Conservation (phyloP, 2,113 vertebrate genomes). For the Patagioenas fasciata region DNA sequence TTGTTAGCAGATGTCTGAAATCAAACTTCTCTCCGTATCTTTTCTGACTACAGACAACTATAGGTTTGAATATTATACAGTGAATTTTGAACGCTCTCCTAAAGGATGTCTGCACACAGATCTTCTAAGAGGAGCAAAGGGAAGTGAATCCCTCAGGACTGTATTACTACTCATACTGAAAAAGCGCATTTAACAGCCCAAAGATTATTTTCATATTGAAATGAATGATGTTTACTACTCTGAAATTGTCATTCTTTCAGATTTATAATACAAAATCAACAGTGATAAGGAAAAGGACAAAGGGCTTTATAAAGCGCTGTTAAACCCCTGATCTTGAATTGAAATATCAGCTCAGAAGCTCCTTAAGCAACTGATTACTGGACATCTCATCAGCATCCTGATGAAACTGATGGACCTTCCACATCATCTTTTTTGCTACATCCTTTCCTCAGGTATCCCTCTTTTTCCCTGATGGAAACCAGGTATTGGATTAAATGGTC, state of each 20-base stretch:
- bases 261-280: neutral
- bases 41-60: neutral
- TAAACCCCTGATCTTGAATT: neutral
- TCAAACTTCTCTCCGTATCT: neutral
- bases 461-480: neutral
- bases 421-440: neutral
- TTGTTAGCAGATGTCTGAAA: neutral
- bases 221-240: neutral
- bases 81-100: neutral
- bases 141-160: neutral
- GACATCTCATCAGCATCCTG: neutral
- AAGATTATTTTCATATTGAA: neutral
- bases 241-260: neutral
- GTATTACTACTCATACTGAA: neutral
- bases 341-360: neutral
- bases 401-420: neutral
- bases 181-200: neutral
- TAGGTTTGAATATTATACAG: neutral
- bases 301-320: neutral
- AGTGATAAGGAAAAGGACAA: neutral
- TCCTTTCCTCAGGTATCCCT: neutral
- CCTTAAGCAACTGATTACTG: neutral
- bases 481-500: neutral
- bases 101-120: neutral
- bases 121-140: neutral